A percentile compares a stretch with the other conserved stretches of the same genome.
phyloP scores from a whole-genome alignment of 2,888 invertebrate species.

The Dryomyza anilis region DNA sequence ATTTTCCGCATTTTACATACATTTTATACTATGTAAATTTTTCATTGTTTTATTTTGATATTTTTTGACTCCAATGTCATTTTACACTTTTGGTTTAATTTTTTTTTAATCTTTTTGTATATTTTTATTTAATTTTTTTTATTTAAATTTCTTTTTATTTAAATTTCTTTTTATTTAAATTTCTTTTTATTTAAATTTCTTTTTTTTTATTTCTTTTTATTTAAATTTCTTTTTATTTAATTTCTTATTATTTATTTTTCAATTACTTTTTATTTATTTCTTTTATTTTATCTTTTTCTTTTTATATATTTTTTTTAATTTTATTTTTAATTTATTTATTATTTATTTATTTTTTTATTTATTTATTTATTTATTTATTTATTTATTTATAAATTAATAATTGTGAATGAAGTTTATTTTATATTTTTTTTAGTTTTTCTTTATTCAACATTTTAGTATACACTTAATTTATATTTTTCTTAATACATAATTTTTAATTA shows the following conservation, averaged over 20 bases:
- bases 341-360: slow-evolving; percentile 5
- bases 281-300: background rate
- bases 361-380: background rate
- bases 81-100: no score
- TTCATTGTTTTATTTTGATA: background rate
- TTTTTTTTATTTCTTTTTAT: background rate
- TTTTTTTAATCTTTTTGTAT: no score
- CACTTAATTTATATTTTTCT: no score
- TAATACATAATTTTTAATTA: no score
- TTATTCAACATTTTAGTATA: no score
- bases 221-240: background rate
- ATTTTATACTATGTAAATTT: background rate
- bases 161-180: background rate
- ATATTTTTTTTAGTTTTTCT: no score
- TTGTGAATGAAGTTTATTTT: no score
- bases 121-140: background rate
- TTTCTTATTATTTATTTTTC: background rate
- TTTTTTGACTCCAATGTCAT: no score
- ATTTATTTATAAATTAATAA: no score
- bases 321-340: background rate
- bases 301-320: background rate
- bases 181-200: background rate
- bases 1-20: background rate
- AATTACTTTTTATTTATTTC: background rate
- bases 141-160: background rate